Conservation (phyloP, 2,888 invertebrate genomes). For the Archips crataeganus region DNA sequence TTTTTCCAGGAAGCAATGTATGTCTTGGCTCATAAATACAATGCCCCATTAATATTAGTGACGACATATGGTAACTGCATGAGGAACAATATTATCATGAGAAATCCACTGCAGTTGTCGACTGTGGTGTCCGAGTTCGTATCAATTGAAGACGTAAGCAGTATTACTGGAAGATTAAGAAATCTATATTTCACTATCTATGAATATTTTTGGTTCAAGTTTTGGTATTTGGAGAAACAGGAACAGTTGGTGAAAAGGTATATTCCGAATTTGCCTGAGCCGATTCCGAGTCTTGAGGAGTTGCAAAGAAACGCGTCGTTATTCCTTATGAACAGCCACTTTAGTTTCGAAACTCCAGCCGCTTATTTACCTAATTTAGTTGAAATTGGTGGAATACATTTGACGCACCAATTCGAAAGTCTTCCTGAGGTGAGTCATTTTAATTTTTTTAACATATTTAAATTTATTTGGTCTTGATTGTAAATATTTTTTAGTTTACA, state of each 20-base stretch:
- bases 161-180: constrained; percentile 78
- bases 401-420: constrained; percentile 60
- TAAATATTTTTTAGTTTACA: no score
- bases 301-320: constrained; percentile 73
- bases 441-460: no score
- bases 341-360: constrained; percentile 74
- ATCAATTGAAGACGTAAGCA: constrained; percentile 74
- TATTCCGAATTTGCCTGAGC: constrained; percentile 64
- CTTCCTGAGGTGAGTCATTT: constrained; percentile 63
- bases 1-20: constrained; percentile 79
- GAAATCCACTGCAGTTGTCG: constrained; percentile 75
- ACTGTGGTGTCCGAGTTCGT: constrained; percentile 72
- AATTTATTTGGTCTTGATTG: no score
- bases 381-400: constrained; percentile 86
- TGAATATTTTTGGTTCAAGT: constrained; percentile 74
- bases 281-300: constrained; percentile 71
- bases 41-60: constrained; percentile 69
- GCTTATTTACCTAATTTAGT: constrained; percentile 84
- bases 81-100: constrained; percentile 68
- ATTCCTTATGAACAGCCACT: constrained; percentile 80
- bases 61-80: constrained; percentile 78
- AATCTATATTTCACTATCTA: constrained; percentile 78
- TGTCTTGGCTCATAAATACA: constrained; percentile 76
- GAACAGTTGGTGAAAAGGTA: constrained; percentile 70
- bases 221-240: constrained; percentile 70